Percentiles rank a stretch among this genome's conserved stretches.
Evolutionary conservation across 2,113 vertebrate species (phyloP).

Genomic region (Zeus faber): DNA sequence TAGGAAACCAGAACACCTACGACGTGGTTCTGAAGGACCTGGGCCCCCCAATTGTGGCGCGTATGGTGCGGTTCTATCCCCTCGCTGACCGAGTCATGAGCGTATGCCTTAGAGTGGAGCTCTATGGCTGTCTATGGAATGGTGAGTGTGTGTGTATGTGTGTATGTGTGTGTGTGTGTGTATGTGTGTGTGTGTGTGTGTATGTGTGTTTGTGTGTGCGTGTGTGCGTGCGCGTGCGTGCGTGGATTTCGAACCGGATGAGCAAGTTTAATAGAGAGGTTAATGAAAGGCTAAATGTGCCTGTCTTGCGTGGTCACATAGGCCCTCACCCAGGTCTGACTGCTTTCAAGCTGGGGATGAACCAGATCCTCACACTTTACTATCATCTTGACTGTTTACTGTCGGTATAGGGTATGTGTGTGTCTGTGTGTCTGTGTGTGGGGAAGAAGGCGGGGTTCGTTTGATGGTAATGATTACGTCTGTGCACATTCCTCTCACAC

Average conservation of each 20-base stretch:
- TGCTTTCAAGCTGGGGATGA: constrained; percentile 10
- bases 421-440: constrained; percentile 4
- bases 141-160: constrained; percentile 68
- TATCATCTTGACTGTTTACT: not conserved
- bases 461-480: constrained; percentile 33
- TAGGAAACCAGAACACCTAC: constrained; percentile 88
- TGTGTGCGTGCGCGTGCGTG: constrained; percentile 2
- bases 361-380: not conserved
- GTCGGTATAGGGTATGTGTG: constrained; percentile 10
- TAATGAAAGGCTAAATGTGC: not conserved
- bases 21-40: constrained; percentile 92
- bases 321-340: constrained; percentile 8
- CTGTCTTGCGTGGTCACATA: not conserved
- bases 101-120: constrained; percentile 91
- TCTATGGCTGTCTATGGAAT: constrained; percentile 91
- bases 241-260: not conserved
- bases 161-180: constrained; percentile 14
- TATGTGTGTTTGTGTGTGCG: not conserved
- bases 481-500: constrained; percentile 12
- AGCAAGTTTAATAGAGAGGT: not conserved
- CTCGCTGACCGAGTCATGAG: constrained; percentile 92
- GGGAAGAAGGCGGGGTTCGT: not conserved
- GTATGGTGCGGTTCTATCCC: constrained; percentile 87
- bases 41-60: constrained; percentile 84
- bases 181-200: constrained; percentile 7